These are phyloP conservation scores for Benthosema pterotum DNA, from an alignment of 2,797 vertebrate genomes.

Conservation along the genomic window DNA sequence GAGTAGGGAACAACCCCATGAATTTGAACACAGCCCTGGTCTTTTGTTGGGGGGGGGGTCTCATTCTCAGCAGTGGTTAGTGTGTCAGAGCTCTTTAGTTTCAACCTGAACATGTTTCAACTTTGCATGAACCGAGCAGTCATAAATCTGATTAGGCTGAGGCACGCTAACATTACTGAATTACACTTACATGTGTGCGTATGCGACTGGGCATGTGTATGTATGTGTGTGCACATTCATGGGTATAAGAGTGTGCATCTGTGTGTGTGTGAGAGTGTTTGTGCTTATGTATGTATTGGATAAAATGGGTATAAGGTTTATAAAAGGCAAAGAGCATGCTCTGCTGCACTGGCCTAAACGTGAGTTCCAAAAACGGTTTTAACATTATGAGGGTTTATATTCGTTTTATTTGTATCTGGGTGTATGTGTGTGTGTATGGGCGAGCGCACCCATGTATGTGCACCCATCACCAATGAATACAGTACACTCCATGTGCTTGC, in stretches of 20 bases:
- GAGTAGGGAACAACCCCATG: no score
- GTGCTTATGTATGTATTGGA: neutral
- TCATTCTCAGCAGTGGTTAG: conserved; percentile 30
- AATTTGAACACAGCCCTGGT: no score
- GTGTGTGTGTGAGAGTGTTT: conserved; percentile 2
- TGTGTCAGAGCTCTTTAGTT: conserved; percentile 53
- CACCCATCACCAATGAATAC: conserved; percentile 1
- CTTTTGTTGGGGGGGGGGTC: conserved; percentile 18
- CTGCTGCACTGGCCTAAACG: no score
- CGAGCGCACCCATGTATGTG: neutral
- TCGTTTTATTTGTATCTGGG: no score
- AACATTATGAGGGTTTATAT: no score
- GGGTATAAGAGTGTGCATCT: conserved; percentile 2
- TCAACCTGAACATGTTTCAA: conserved; percentile 63
- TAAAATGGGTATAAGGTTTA: no score
- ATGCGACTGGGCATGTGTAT: conserved; percentile 6
- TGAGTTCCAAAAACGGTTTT: no score
- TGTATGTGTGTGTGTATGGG: neutral
- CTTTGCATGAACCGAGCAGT: conserved; percentile 61
- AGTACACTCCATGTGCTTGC: no score
- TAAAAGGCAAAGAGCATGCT: no score
- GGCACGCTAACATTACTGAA: conserved; percentile 57
- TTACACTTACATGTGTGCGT: conserved; percentile 41
- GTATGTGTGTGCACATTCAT: neutral
- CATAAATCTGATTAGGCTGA: conserved; percentile 69